A percentile compares a stretch with the other conserved stretches of the same genome.
phyloP scores from a whole-genome alignment of 2,888 invertebrate species.

The Platycheirus rosarum region DNA sequence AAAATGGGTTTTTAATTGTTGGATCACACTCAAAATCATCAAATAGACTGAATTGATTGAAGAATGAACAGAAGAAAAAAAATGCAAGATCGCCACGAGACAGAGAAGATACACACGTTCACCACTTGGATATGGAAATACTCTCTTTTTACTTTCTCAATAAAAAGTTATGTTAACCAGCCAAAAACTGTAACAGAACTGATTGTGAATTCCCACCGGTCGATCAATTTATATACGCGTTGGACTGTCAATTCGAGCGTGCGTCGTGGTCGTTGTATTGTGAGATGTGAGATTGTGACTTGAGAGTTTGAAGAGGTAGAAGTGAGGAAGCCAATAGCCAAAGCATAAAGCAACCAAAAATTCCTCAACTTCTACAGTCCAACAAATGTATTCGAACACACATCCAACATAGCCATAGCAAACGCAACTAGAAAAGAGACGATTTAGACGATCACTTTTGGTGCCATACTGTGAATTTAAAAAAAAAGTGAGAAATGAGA shows the following conservation, averaged over 20 bases:
- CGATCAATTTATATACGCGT: constrained; percentile 78
- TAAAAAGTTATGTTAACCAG: constrained; percentile 79
- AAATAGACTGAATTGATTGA: constrained; percentile 4
- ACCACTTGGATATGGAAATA: constrained; percentile 6
- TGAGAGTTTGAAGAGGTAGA: constrained; percentile 24
- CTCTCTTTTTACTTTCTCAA: constrained; percentile 34
- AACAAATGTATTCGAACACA: constrained; percentile 68
- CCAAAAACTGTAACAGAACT: constrained; percentile 81
- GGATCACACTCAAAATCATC: neutral
- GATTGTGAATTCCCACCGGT: constrained; percentile 75
- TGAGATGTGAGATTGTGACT: too few species aligned
- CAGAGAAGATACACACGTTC: constrained; percentile 32
- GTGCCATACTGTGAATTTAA: constrained; percentile 47
- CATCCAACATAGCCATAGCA: constrained; percentile 22
- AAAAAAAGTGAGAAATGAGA: constrained; percentile 24
- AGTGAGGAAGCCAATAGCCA: constrained; percentile 18
- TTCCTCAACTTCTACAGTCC: constrained; percentile 43
- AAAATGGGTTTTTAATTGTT: neutral
- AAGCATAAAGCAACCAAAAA: constrained; percentile 56
- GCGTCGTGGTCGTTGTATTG: constrained; percentile 25
- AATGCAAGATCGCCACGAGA: constrained; percentile 32
- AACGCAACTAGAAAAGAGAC: constrained; percentile 43
- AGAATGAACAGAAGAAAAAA: neutral
- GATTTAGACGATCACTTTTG: constrained; percentile 25
- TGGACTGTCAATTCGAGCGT: constrained; percentile 47